Evolutionary conservation across 64 coral and sea anemone species (phyloP), one percentile per base, ranked within the genome.

Genomic region (Cladopsammia gracilis): DNA sequence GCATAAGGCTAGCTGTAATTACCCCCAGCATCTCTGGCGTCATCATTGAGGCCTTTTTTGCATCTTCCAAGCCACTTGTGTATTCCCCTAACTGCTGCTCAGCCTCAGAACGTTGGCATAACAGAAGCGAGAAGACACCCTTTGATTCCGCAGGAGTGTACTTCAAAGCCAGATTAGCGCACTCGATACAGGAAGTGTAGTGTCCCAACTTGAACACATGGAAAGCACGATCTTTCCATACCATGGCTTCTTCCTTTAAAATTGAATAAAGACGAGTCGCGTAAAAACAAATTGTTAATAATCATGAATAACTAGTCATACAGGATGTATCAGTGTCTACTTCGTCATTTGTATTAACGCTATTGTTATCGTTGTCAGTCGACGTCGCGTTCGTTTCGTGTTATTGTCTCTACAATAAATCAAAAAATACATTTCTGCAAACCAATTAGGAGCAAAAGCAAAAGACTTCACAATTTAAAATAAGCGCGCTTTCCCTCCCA

Each of bases 231-330:
- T 13, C 7, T 47, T 67, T 25, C 80, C 80, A 84, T 49, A 43
- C n/a, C 44, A 67, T 66, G 11, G 80, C 80, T 84, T 84, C 45
- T 67, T 84, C 80, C 80, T 84, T 51, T 49, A 18, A 49, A 13
- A 7, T 48, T 5, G 9, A 66, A 1, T 16, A 14, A 73, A 4
- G 71, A 47, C 4, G 43, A 10, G 20, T 43, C 60, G 7, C 47
- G 60, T 45, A 1, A 83, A 10, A 7, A 11, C 1, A 3, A 62
- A 18, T 9, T 62, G 12, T 15, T 15, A 6, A 15, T 76, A 49
- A 18, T 72, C 7, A 26, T 1, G 7, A 72, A 15, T 43, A 72
- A 4, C 5, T 42, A 72, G 0, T 44, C 70, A 72, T 42, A 1
- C 34, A 34, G 34, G 2, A 34, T 34, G 2, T 34, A 34, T 34